These are phyloP conservation scores for Achroia grisella DNA, from an alignment of 1,140 invertebrate species.

Conservation along the genomic window DNA sequence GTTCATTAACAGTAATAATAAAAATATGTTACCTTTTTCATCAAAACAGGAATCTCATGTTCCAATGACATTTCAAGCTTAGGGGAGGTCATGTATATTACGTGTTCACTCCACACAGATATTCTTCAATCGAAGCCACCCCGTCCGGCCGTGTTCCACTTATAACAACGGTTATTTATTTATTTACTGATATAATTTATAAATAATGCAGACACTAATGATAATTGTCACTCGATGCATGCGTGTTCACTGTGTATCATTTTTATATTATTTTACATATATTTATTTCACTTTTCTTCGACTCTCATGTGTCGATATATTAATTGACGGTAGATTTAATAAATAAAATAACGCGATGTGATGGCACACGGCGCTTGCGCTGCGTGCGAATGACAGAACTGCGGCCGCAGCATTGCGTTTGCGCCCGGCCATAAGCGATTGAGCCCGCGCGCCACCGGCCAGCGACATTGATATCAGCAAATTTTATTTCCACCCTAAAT, in stretches of 20 bases:
- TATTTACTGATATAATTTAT: constrained; percentile 31
- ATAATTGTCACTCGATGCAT: constrained; percentile 34
- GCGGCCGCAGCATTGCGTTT: constrained; percentile 39
- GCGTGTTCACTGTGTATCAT: constrained; percentile 20
- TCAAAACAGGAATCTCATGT: constrained; percentile 54
- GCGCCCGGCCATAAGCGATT: constrained; percentile 44
- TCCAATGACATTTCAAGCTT: constrained; percentile 56
- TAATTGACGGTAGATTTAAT: constrained; percentile 32
- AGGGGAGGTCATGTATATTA: constrained; percentile 35
- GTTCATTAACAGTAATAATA: too few relatives aligned
- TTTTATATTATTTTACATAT: constrained; percentile 15
- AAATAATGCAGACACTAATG: constrained; percentile 37
- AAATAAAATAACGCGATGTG: constrained; percentile 14
- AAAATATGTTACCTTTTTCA: constrained; percentile 52
- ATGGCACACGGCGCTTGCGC: constrained; percentile 44
- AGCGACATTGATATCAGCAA: constrained; percentile 36
- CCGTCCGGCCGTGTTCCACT: constrained; percentile 26
- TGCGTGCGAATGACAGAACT: constrained; percentile 34
- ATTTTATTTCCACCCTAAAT: constrained; percentile 34
- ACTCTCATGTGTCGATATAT: constrained; percentile 4
- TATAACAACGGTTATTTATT: constrained; percentile 24
- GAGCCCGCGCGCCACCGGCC: constrained; percentile 14
- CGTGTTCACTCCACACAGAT: constrained; percentile 14
- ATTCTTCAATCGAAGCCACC: constrained; percentile 32
- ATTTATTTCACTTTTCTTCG: too few relatives aligned